phyloP scores from a whole-genome alignment of 2,797 vertebrate genomes.

The Petrocephalus schoutedeni region DNA sequence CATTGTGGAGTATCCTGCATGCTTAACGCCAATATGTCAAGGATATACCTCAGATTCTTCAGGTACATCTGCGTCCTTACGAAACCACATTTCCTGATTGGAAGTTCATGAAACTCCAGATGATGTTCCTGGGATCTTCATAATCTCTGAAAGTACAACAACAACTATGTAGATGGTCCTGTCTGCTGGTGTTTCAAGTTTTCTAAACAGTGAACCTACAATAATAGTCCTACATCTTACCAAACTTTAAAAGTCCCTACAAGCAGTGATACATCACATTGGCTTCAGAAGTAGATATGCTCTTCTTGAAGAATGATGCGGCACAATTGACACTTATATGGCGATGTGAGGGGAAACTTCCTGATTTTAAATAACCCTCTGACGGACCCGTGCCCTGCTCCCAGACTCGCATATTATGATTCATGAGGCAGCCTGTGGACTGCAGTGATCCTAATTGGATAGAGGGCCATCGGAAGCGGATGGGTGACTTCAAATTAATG shows the following conservation, averaged over 20 bases:
- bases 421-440: background rate
- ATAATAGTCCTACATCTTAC: background rate
- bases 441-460: slow-evolving; percentile 7
- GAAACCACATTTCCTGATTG: background rate
- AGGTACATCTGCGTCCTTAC: background rate
- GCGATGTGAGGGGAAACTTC: background rate
- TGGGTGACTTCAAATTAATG: background rate
- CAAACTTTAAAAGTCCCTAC: background rate
- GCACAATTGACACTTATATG: background rate
- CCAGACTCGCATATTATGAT: background rate
- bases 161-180: background rate
- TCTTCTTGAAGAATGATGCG: slow-evolving; percentile 1
- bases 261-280: background rate
- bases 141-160: background rate
- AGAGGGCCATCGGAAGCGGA: background rate
- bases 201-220: background rate
- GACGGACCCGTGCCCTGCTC: background rate
- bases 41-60: background rate
- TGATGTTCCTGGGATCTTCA: background rate
- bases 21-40: background rate
- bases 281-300: background rate
- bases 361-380: slow-evolving; percentile 2
- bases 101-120: background rate
- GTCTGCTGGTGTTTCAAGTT: background rate
- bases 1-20: background rate